Conservation (phyloP, 1,140 invertebrate species). For the Musca domestica region DNA sequence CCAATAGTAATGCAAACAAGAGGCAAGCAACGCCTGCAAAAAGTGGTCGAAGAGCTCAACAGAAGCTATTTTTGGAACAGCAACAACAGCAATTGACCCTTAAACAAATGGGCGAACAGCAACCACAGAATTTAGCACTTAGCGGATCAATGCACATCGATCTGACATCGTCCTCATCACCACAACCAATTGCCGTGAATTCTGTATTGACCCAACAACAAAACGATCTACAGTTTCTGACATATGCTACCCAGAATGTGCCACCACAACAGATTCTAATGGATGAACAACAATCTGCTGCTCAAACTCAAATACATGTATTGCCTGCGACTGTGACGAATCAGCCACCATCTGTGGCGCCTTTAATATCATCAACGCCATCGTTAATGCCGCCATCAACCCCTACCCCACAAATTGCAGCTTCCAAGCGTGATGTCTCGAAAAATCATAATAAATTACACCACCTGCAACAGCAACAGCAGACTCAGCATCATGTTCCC, state of each 20-base stretch:
- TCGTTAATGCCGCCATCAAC: not conserved
- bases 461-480: slow-evolving; percentile 32
- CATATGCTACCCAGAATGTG: not conserved
- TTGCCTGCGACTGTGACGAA: not conserved
- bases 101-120: slow-evolving; percentile 27
- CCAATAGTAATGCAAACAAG: not conserved
- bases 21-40: slow-evolving; percentile 23
- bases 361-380: slow-evolving; percentile 3
- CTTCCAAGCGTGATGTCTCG: slow-evolving; percentile 30
- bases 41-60: slow-evolving; percentile 24
- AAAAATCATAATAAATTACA: slow-evolving; percentile 30
- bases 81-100: slow-evolving; percentile 3
- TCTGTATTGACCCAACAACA: slow-evolving; percentile 6
- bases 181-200: slow-evolving; percentile 27
- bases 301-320: not conserved
- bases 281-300: slow-evolving; percentile 38
- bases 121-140: slow-evolving; percentile 19
- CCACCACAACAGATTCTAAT: slow-evolving; percentile 20
- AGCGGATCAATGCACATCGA: slow-evolving; percentile 7
- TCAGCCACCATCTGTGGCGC: not conserved
- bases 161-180: not conserved
- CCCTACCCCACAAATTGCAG: slow-evolving; percentile 26
- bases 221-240: slow-evolving; percentile 1
- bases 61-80: slow-evolving; percentile 23
- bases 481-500: slow-evolving; percentile 12